A percentile compares a stretch with the other conserved stretches of the same genome.
phyloP scores from a whole-genome alignment of 2,888 invertebrate genomes.

The Alentia gelatinosa region DNA sequence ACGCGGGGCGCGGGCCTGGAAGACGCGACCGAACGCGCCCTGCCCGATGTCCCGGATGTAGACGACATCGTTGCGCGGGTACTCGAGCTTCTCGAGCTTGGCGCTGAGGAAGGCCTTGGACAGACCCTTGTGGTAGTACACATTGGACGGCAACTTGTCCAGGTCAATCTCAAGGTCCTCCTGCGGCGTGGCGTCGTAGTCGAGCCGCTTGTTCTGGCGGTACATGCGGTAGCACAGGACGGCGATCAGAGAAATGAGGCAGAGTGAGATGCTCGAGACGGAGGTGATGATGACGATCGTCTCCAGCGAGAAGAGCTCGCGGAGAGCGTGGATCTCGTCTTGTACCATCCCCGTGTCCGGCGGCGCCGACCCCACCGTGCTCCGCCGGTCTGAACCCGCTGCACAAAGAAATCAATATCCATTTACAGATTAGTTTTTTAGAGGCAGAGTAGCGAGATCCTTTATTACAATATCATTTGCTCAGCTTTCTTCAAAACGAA shows the following conservation, averaged over 20 bases:
- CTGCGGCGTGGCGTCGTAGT: constrained; percentile 84
- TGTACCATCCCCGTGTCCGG: neutral
- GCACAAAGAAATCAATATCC: too few species aligned
- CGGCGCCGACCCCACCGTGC: neutral
- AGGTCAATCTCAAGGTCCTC: constrained; percentile 91
- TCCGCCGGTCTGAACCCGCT: constrained; percentile 29
- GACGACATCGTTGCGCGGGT: constrained; percentile 96
- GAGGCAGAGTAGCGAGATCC: too few species aligned
- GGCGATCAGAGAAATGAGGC: constrained; percentile 86
- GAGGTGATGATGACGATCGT: constrained; percentile 61
- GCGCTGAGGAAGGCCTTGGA: constrained; percentile 83
- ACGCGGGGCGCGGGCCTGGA: constrained; percentile 86
- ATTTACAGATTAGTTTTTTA: too few species aligned
- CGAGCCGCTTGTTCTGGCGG: constrained; percentile 82
- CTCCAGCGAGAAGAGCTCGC: constrained; percentile 55
- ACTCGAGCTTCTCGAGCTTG: constrained; percentile 94
- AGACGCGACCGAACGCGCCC: constrained; percentile 97
- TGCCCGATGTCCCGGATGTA: constrained; percentile 96
- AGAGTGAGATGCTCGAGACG: constrained; percentile 57
- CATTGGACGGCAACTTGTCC: constrained; percentile 92
- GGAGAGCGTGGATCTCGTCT: constrained; percentile 16
- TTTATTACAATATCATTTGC: too few species aligned
- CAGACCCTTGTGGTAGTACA: constrained; percentile 87
- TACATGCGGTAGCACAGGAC: constrained; percentile 88
- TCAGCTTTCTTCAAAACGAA: too few species aligned